Conservation (phyloP, 2,888 invertebrate species). For the Aspidiotus destructor region DNA sequence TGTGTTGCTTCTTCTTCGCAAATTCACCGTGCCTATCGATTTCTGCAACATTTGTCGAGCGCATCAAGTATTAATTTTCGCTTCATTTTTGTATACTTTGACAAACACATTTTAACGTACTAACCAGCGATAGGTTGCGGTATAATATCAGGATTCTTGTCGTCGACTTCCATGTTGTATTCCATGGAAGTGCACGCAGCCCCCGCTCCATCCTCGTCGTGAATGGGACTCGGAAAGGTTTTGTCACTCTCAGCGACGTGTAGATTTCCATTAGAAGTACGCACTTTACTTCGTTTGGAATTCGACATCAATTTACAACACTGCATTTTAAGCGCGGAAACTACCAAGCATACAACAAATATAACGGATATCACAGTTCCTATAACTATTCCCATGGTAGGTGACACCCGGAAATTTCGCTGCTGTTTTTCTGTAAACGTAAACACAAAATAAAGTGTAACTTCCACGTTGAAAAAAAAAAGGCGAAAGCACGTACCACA, state of each 20-base stretch:
- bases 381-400: slow-evolving; percentile 66
- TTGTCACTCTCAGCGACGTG: slow-evolving; percentile 33
- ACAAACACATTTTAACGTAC: background rate
- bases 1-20: slow-evolving; percentile 23
- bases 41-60: slow-evolving; percentile 11
- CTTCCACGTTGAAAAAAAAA: no score
- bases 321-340: slow-evolving; percentile 65
- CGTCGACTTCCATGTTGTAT: slow-evolving; percentile 53
- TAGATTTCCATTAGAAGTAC: slow-evolving; percentile 35
- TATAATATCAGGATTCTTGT: slow-evolving; percentile 81
- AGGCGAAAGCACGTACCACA: background rate
- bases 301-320: slow-evolving; percentile 51
- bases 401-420: slow-evolving; percentile 54
- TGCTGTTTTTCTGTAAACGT: slow-evolving; percentile 18
- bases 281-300: slow-evolving; percentile 38
- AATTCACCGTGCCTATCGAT: slow-evolving; percentile 21
- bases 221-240: slow-evolving; percentile 23
- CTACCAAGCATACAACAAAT: slow-evolving; percentile 61
- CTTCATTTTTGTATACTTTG: background rate
- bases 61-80: background rate
- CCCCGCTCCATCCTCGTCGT: slow-evolving; percentile 12
- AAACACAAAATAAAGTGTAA: no score
- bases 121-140: slow-evolving; percentile 61
- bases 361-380: slow-evolving; percentile 70
- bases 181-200: slow-evolving; percentile 36